Evolutionary conservation across 2,113 vertebrate species (phyloP).

Genomic region (Pituophis catenifer): DNA sequence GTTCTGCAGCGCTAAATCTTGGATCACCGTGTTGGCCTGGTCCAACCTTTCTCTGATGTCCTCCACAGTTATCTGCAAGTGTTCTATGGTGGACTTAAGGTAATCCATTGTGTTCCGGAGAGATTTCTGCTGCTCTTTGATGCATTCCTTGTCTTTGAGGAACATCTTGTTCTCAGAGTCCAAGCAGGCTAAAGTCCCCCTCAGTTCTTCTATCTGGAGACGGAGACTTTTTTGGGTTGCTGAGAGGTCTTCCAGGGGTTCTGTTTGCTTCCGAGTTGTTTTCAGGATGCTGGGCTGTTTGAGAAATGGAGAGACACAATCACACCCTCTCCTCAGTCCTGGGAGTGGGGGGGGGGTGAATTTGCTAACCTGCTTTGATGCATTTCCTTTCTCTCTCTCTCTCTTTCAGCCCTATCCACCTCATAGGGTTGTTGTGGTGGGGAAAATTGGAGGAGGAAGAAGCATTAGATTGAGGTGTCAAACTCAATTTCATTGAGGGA

Average conservation of each 20-base stretch:
- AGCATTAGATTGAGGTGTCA: no score
- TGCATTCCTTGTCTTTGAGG: not conserved
- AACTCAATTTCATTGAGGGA: no score
- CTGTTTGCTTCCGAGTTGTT: rapidly evolving
- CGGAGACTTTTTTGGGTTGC: rapidly evolving
- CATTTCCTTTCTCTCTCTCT: not conserved
- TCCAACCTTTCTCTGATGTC: not conserved
- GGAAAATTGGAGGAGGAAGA: not conserved
- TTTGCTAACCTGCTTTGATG: not conserved
- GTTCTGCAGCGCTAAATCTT: not conserved
- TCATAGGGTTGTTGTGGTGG: not conserved
- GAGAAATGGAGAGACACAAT: not conserved
- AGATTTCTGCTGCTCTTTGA: not conserved
- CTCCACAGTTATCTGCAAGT: constrained; percentile 21
- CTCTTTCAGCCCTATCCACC: not conserved
- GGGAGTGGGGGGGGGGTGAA: not conserved
- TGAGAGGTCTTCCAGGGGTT: not conserved
- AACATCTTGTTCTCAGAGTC: not conserved
- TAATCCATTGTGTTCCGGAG: not conserved
- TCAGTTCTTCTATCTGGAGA: not conserved
- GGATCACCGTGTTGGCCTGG: not conserved
- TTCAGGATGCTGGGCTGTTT: not conserved
- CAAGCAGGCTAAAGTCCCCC: not conserved
- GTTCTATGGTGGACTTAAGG: not conserved
- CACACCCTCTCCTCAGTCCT: not conserved